Base-by-base conservation (phyloP, 2,888 invertebrate genomes). In the Drosophila lacicola region DNA sequence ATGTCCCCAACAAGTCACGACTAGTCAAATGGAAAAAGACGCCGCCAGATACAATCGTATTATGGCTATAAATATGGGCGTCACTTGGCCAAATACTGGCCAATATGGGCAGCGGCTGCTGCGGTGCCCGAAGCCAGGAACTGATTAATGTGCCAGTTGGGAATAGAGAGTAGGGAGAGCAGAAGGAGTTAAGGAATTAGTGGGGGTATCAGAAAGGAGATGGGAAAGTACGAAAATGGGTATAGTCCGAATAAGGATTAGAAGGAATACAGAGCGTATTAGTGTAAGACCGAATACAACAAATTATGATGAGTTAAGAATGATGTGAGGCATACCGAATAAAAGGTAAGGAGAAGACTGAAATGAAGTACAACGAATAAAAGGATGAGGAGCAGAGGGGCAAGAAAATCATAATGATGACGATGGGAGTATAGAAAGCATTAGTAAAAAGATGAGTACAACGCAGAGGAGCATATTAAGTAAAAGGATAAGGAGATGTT, bases 91-190 rank as follows among this genome's bases (percentile, higher is more conserved):
- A 34, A 25, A 56, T 67, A 17, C 46, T 37, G 21, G 21, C 44
- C 45, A 55, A 37, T 45, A 36, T 36, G 55, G 55, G 9, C 55
- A 29, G 25, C 36, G 41, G 29, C 25, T 42, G 33, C 25, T 47
- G 42, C 25, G 36, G 17, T 33, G 49, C 44, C 49, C 29, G 33
- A 46, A 62, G 62, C 25, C 37, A 56, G 25, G 42, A 37, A 14
- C 60, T 70, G 73, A 74, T 74, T 74, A 74, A 74, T 74, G 60
- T 8, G 72, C 33, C 58, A 70, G 36, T 21, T 21, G 63, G 56
- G 33, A 51, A 21, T 37, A 17, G n/a, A 21, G 45, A 21, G 17
- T 8, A 6, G 17, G 25, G 10, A 10, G 21, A 34, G 17, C 8
- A 11, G 29, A n/a, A 14, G 14, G 41, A 11, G n/a, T 19, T 29